A percentile compares a stretch with the other conserved stretches of the same genome.
Evolutionary conservation across 2,113 vertebrate genomes (phyloP).

Genomic region (Ginglymostoma cirratum): DNA sequence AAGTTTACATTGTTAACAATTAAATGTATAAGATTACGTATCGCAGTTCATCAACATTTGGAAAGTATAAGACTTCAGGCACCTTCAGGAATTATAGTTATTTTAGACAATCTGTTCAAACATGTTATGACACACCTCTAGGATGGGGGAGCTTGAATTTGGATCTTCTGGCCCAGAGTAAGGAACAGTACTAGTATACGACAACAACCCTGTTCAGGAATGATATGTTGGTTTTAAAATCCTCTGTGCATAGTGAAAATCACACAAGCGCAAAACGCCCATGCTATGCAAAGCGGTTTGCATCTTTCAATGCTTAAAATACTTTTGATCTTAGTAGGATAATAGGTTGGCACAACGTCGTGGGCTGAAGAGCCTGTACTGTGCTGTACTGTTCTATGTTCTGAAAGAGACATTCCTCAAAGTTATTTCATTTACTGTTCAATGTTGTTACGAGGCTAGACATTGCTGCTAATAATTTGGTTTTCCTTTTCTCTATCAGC

Average conservation of each 20-base stretch:
- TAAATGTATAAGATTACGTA: neutral
- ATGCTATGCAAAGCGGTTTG: neutral
- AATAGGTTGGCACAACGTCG: too few species aligned
- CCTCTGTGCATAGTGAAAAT: neutral
- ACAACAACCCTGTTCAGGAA: neutral
- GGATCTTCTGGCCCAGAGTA: too few species aligned
- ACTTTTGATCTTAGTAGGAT: too few species aligned
- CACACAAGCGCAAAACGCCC: neutral
- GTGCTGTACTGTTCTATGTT: too few species aligned
- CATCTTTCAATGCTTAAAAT: too few species aligned
- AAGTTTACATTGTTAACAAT: neutral
- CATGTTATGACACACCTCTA: too few species aligned
- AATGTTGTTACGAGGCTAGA: neutral
- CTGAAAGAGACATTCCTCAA: neutral
- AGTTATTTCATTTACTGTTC: neutral
- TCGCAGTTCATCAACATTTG: neutral
- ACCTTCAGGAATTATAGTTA: neutral
- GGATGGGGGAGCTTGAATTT: too few species aligned
- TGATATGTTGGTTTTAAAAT: neutral
- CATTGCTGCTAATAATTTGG: neutral
- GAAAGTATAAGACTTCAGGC: neutral
- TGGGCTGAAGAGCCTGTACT: too few species aligned
- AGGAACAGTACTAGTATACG: too few species aligned
- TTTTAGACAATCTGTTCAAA: too few species aligned
- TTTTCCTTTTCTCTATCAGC: neutral